These are phyloP conservation scores for Pammene fasciana DNA, from an alignment of 2,888 invertebrate genomes.

Conservation along the genomic window DNA sequence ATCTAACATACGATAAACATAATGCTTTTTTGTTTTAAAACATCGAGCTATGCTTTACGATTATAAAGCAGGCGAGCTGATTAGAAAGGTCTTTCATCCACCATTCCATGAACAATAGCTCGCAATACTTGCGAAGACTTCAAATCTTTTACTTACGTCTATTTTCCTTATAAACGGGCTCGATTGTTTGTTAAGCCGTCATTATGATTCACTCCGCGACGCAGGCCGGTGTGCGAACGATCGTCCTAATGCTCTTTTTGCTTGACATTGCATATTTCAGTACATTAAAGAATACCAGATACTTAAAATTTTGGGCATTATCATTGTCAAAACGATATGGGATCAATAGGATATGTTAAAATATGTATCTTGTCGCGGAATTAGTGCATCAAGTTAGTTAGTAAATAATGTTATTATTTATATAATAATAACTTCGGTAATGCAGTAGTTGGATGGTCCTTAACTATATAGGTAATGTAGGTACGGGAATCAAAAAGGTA, in stretches of 20 bases:
- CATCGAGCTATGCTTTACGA: slow-evolving; percentile 1
- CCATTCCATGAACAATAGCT: slow-evolving; percentile 44
- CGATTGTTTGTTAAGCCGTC: slow-evolving; percentile 46
- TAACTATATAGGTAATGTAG: too few species aligned
- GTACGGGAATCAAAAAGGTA: too few species aligned
- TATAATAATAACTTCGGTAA: too few species aligned
- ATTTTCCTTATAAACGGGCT: slow-evolving; percentile 52
- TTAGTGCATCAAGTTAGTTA: too few species aligned
- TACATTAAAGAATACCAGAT: not conserved
- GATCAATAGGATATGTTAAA: too few species aligned
- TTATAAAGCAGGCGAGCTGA: slow-evolving; percentile 7
- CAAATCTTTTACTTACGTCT: slow-evolving; percentile 45
- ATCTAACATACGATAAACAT: not conserved
- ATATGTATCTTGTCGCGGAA: too few species aligned
- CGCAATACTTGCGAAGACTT: slow-evolving; percentile 45
- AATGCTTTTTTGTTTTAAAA: slow-evolving; percentile 2
- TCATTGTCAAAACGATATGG: too few species aligned
- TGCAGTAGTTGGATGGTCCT: too few species aligned
- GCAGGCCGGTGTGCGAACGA: slow-evolving; percentile 48
- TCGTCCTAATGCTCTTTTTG: slow-evolving; percentile 50
- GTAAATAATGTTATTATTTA: too few species aligned
- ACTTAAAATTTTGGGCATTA: not conserved
- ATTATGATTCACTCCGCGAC: slow-evolving; percentile 56
- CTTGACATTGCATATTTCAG: slow-evolving; percentile 42
- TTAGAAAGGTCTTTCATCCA: slow-evolving; percentile 35